These are phyloP conservation scores for Callochromis pleurospilus DNA, from an alignment of 2,113 vertebrate species.

Conservation along the genomic window DNA sequence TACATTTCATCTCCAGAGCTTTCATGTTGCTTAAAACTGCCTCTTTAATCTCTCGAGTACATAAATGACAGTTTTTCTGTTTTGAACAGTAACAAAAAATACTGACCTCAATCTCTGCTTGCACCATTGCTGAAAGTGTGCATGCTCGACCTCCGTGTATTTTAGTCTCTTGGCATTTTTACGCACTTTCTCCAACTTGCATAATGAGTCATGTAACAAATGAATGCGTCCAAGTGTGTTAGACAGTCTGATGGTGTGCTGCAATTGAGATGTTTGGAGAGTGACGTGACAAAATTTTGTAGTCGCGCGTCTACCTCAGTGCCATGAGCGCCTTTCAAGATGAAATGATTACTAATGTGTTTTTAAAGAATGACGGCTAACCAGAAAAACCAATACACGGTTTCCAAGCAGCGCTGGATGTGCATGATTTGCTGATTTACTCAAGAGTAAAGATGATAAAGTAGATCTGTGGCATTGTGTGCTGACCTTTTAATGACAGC, in stretches of 20 bases:
- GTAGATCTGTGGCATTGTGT: background rate
- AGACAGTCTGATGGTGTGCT: background rate
- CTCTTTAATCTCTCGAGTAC: background rate
- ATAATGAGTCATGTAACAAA: background rate
- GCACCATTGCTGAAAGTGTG: background rate
- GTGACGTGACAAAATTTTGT: background rate
- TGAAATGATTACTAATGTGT: background rate
- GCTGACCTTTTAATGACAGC: background rate
- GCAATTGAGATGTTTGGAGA: background rate
- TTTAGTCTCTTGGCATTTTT: background rate
- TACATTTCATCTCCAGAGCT: background rate
- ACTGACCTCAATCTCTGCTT: background rate
- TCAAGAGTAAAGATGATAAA: background rate
- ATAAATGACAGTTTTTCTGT: background rate
- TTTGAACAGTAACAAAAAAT: background rate
- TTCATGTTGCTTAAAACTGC: background rate
- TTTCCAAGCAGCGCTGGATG: background rate
- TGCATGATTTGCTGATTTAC: background rate
- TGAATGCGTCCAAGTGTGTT: background rate
- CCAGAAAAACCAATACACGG: background rate
- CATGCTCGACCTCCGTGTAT: background rate
- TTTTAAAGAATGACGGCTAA: background rate
- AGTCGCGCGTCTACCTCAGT: background rate
- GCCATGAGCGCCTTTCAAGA: background rate
- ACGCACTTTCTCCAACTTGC: background rate